Evolutionary conservation across 1,140 invertebrate genomes (phyloP).

Genomic region (Schmidtea mediterranea): DNA sequence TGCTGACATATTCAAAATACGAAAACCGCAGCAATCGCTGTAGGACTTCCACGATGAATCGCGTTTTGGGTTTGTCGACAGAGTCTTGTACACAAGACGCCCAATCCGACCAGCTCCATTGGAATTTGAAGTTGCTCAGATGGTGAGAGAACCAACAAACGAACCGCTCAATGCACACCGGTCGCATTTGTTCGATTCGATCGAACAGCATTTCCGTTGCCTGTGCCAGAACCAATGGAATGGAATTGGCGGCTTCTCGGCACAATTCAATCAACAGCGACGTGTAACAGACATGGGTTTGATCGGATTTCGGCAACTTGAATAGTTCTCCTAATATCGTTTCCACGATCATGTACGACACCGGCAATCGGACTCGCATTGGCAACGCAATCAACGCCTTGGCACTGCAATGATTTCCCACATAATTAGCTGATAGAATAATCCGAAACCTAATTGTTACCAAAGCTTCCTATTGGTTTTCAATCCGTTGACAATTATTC

Average conservation of each 20-base stretch:
- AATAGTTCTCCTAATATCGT: conserved; percentile 70
- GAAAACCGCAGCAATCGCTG: conserved; percentile 54
- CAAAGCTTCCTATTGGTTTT: background rate
- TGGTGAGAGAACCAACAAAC: conserved; percentile 93
- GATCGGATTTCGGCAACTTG: conserved; percentile 54
- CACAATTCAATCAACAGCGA: conserved; percentile 83
- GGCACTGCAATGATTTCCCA: conserved; percentile 34
- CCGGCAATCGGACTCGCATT: conserved; percentile 67
- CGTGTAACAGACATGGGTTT: conserved; percentile 48
- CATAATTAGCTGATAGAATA: background rate
- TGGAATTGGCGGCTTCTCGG: conserved; percentile 72
- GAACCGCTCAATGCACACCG: conserved; percentile 75
- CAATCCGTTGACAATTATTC: background rate
- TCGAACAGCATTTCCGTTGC: conserved; percentile 86
- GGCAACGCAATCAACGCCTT: conserved; percentile 64
- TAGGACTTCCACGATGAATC: conserved; percentile 73
- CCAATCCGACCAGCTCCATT: conserved; percentile 70
- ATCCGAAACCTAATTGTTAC: background rate
- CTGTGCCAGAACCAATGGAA: conserved; percentile 85
- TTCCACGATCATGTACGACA: conserved; percentile 94
- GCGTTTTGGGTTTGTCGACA: conserved; percentile 63
- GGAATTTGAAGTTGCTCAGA: conserved; percentile 91
- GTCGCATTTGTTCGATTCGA: conserved; percentile 81
- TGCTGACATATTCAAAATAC: conserved; percentile 66
- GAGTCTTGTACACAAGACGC: conserved; percentile 32